Percentiles rank a stretch among this genome's conserved stretches.
Conservation (phyloP, 2,113 vertebrate genomes). For the Corythornis cristatus region DNA sequence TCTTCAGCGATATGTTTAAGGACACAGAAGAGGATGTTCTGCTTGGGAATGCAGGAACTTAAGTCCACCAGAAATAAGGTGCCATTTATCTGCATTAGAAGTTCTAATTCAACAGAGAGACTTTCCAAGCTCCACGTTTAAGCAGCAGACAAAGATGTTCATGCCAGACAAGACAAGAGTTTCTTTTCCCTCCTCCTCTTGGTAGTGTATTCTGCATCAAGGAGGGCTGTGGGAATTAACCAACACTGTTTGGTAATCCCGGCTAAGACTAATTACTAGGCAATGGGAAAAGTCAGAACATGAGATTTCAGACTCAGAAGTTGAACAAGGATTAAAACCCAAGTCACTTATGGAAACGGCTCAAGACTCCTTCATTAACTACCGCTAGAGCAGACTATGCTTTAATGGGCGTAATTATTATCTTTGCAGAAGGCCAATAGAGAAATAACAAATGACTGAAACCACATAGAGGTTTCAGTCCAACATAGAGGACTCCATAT, state of each 20-base stretch:
- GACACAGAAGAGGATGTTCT: not conserved
- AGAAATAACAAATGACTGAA: fast-evolving
- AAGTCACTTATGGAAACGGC: not conserved
- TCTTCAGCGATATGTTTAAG: not conserved
- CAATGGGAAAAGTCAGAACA: not conserved
- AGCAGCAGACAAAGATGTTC: not conserved
- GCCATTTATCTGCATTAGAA: not conserved
- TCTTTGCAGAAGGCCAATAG: not conserved
- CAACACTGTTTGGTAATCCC: not conserved
- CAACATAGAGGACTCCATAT: too few relatives aligned
- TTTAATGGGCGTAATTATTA: not conserved
- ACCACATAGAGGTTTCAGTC: too few relatives aligned
- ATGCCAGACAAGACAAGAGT: not conserved
- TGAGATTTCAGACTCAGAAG: not conserved
- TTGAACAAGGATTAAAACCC: not conserved
- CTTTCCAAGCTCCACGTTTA: not conserved
- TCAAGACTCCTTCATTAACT: not conserved
- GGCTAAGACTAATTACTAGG: not conserved
- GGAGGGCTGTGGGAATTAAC: not conserved
- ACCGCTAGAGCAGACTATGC: not conserved
- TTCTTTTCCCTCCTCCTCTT: not conserved
- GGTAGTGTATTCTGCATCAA: not conserved
- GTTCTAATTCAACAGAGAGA: not conserved
- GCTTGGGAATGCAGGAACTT: not conserved
- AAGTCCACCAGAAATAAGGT: fast-evolving